Base-by-base conservation (phyloP, 2,888 invertebrate species). In the Cephus runcator region DNA sequence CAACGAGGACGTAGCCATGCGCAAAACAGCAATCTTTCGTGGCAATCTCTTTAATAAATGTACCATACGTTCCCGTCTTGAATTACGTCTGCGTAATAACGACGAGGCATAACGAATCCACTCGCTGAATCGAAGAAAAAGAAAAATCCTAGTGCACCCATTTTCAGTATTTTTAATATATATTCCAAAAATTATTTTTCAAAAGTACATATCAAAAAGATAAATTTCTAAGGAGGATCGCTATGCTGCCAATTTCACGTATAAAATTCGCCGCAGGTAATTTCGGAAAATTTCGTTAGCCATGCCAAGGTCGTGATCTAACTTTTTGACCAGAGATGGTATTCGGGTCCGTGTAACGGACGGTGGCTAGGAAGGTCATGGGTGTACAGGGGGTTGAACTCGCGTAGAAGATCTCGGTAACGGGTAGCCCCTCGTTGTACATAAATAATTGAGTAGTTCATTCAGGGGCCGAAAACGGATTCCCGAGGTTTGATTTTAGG, bases 1-100 rank as follows among this genome's bases (percentile, higher is more conserved):
- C 83, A 81, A 77, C 81, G 80, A 83, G 83, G 84, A 88, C 84
- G 83, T 85, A 89, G 87, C 87, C 87, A 87, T 87, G 89, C 88
- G 87, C 86, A 87, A 89, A 90, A 88, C 89, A 88, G 88, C 90
- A 90, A 90, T 90, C 90, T 90, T 90, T 88, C 86, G 86, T 88
- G 87, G 88, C 87, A 90, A 90, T 90, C 87, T 89, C 88, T 90
- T 88, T 89, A 87, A 90, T 89, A 90, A 89, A 89, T 87, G 88
- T 88, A 87, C 86, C 89, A 88, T 88, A 86, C 87, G 87, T 88
- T 83, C 85, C 85, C 85, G 84, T 87, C 86, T 87, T 86, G 83
- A 86, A 87, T 78, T 76, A 78, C 78, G 78, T 76, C 73, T 75
- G 78, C 71, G 73, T 78, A 78, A 76, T 78, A 75, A 78, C 78